Evolutionary conservation across 2,888 invertebrate genomes (phyloP).

Genomic region (Watsonalla cultraria): DNA sequence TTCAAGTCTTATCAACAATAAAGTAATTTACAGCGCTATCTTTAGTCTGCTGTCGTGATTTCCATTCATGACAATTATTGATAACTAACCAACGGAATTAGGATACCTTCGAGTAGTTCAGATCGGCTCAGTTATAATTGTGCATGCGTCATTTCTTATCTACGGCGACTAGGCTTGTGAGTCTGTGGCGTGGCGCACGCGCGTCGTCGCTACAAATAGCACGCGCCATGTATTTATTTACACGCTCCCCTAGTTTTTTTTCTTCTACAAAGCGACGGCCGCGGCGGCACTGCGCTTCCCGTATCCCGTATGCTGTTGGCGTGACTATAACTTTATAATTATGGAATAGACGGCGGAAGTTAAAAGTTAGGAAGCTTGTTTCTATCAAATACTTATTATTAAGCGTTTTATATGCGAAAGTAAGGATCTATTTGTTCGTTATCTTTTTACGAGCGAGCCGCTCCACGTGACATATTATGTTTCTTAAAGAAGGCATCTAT

Average conservation of each 20-base stretch:
- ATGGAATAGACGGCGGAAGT: too few relatives aligned
- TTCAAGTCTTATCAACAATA: not conserved
- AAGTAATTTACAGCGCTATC: too few relatives aligned
- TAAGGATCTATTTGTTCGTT: not conserved
- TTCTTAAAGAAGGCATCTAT: too few relatives aligned
- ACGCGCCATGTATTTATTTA: slow-evolving; percentile 57
- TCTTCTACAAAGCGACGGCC: slow-evolving; percentile 31
- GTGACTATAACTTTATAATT: too few relatives aligned
- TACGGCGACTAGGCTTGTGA: slow-evolving; percentile 16
- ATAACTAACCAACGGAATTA: too few relatives aligned
- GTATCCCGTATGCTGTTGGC: not conserved
- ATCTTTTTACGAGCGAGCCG: too few relatives aligned
- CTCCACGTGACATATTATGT: too few relatives aligned
- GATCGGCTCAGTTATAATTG: not conserved
- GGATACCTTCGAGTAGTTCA: not conserved
- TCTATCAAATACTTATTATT: not conserved
- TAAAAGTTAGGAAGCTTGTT: too few relatives aligned
- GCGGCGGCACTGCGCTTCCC: slow-evolving; percentile 1
- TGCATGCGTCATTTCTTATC: slow-evolving; percentile 22
- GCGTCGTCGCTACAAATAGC: slow-evolving; percentile 61
- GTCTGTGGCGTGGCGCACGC: slow-evolving; percentile 37
- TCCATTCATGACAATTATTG: too few relatives aligned
- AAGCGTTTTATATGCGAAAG: not conserved
- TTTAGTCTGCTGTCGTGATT: too few relatives aligned
- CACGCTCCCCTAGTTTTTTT: slow-evolving; percentile 50